Evolutionary conservation across 1,140 invertebrate species (phyloP), one percentile per base, ranked within the genome.

Genomic region (Cydia pomonella): DNA sequence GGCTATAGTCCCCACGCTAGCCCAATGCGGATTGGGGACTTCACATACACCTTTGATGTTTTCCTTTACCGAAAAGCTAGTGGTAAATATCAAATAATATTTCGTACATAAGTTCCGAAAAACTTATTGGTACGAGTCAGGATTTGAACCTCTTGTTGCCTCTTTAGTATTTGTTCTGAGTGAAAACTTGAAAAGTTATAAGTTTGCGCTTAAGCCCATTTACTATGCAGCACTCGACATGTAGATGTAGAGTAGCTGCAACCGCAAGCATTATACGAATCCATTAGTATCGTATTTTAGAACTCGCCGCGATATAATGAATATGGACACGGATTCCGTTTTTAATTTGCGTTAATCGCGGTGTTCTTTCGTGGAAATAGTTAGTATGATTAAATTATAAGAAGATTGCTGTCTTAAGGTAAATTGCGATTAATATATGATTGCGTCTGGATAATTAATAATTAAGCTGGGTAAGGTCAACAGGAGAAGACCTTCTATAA

Each of bases 221-320:
- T 50, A 50, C 3, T 3, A 50, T 7, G 47, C 13, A 50, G 47
- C 47, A 5, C 2, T 6, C 9, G 85, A 82, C 84, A 82, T 79
- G 80, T 84, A 76, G 82, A 87, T 88, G 84, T 81, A 79, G 80
- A 85, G 86, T 83, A 80, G 82, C 79, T 82, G 75, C 80, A 81
- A 82, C 81, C 81, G 75, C 84, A 80, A 74, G 84, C 79, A 84
- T 86, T 87, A 85, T 83, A 83, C 74, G 78, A 80, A 83, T 84
- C 79, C 79, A 86, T 84, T 83, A 83, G 79, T 79, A 77, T 73
- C 80, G 77, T 77, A 83, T 78, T 79, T 75, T 75, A 74, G 33
- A 78, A 77, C 74, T 66, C 74, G 74, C 64, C 69, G 79, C 77
- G 75, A 82, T 75, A 78, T 77, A 82, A 79, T 80, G 74, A 80